phyloP scores from a whole-genome alignment of 2,888 invertebrate species.

The Horisme vitalbata region DNA sequence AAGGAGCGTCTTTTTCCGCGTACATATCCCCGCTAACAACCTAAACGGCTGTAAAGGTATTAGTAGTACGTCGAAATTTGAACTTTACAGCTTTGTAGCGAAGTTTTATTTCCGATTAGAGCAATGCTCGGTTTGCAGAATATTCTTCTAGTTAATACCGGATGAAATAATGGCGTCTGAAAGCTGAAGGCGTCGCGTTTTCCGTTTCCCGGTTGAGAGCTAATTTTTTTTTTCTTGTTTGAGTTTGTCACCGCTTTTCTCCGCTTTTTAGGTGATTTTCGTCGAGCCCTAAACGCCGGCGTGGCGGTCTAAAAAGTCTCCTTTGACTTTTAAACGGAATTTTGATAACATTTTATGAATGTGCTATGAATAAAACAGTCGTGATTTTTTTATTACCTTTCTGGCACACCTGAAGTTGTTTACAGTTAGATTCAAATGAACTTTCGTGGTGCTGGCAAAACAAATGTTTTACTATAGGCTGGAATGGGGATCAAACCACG shows the following conservation, averaged over 20 bases:
- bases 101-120: conserved; percentile 50
- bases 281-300: conserved; percentile 44
- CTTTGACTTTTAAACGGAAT: conserved; percentile 47
- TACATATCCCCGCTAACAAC: conserved; percentile 22
- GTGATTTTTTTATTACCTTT: conserved; percentile 22
- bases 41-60: conserved; percentile 41
- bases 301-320: conserved; percentile 42
- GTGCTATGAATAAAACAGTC: conserved; percentile 22
- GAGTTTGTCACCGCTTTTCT: conserved; percentile 51
- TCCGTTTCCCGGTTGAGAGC: conserved; percentile 58
- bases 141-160: conserved; percentile 55
- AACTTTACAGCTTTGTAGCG: conserved; percentile 48
- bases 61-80: conserved; percentile 50
- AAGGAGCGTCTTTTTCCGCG: conserved; percentile 44
- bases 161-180: conserved; percentile 67
- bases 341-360: conserved; percentile 42
- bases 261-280: conserved; percentile 49
- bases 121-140: conserved; percentile 41
- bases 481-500: conserved; percentile 32
- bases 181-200: conserved; percentile 65
- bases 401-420: conserved; percentile 23
- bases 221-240: conserved; percentile 51
- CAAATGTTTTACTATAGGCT: conserved; percentile 25
- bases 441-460: conserved; percentile 21
- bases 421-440: conserved; percentile 23